Percentiles rank a stretch among this genome's conserved stretches.
Conservation (phyloP, 2,113 vertebrate species). For the Percopsis transmontana region DNA sequence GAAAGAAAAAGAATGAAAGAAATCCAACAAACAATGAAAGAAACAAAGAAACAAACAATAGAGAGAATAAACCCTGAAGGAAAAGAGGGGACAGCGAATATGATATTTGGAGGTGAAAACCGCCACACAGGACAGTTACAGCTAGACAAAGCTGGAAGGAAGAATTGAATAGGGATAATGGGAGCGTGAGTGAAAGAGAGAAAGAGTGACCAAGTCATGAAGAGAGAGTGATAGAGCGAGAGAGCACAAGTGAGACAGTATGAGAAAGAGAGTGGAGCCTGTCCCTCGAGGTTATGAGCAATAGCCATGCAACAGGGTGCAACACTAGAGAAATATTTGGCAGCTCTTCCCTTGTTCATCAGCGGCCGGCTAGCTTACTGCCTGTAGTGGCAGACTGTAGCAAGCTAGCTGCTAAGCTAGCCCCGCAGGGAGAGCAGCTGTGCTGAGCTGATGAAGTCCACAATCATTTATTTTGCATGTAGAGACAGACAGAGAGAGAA, state of each 20-base stretch:
- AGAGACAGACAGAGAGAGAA: too few species aligned
- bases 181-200: conserved; percentile 40
- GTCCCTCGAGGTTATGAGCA: conserved; percentile 72
- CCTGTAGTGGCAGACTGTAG: conserved; percentile 51
- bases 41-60: neutral
- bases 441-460: conserved; percentile 25
- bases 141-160: neutral
- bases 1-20: neutral
- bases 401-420: conserved; percentile 29
- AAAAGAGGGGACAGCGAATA: too few species aligned
- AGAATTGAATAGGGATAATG: neutral
- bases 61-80: too few species aligned
- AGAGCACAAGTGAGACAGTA: conserved; percentile 5
- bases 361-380: conserved; percentile 51
- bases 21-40: neutral
- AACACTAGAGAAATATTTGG: conserved; percentile 63
- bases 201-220: too few species aligned
- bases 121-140: too few species aligned
- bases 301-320: conserved; percentile 77
- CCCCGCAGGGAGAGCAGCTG: conserved; percentile 50
- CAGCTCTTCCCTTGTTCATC: conserved; percentile 64
- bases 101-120: too few species aligned
- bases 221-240: conserved; percentile 21
- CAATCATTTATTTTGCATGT: conserved; percentile 34
- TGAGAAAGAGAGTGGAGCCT: conserved; percentile 24